These are phyloP conservation scores for Drosophila subquinaria DNA, from an alignment of 2,888 invertebrate species.

Conservation along the genomic window DNA sequence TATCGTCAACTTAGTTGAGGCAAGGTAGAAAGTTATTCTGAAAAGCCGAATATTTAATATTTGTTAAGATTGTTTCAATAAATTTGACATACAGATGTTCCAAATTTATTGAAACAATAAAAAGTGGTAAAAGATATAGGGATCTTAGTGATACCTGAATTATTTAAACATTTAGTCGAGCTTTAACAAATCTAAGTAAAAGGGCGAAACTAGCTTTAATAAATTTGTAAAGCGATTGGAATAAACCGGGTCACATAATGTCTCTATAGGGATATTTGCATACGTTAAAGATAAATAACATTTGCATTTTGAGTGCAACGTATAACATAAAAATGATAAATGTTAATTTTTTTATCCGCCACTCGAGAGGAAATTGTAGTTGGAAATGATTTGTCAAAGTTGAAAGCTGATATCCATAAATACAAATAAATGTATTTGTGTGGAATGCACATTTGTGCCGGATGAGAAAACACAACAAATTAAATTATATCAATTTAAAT, in stretches of 20 bases:
- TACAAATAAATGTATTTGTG: conserved; percentile 6
- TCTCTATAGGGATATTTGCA: conserved; percentile 54
- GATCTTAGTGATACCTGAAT: too few relatives aligned
- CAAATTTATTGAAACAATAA: neutral
- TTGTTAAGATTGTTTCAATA: neutral
- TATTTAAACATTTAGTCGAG: too few relatives aligned
- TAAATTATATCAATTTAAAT: conserved; percentile 56
- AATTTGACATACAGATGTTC: neutral
- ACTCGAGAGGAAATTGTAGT: conserved; percentile 60
- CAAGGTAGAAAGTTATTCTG: neutral
- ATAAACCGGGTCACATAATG: conserved; percentile 48
- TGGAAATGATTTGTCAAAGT: conserved; percentile 78
- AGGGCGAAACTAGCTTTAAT: neutral
- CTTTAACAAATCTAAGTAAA: too few relatives aligned
- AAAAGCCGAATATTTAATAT: neutral
- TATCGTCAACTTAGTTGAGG: neutral
- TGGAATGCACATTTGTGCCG: conserved; percentile 43
- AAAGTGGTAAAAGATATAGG: too few relatives aligned
- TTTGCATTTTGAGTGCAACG: conserved; percentile 72
- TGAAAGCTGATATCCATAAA: conserved; percentile 44
- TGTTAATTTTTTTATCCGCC: conserved; percentile 67
- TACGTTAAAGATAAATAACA: conserved; percentile 35
- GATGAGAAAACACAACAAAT: conserved; percentile 67
- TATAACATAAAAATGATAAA: conserved; percentile 70
- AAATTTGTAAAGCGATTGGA: conserved; percentile 12